These are phyloP conservation scores for Brienomyrus longianalis DNA, from an alignment of 2,113 vertebrate species.

Conservation along the genomic window DNA sequence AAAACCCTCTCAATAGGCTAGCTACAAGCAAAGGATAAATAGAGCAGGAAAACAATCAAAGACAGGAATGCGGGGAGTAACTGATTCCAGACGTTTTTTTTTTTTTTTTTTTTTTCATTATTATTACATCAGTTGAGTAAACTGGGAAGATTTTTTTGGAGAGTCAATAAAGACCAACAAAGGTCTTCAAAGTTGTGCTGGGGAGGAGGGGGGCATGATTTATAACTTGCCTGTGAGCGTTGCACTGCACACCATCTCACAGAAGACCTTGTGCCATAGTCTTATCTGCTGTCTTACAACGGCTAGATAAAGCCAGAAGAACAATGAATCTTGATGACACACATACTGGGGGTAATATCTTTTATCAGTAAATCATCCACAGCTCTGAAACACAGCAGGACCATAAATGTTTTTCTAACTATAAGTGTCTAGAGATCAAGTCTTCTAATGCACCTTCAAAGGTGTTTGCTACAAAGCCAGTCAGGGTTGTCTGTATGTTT, in stretches of 20 bases:
- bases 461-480: background rate
- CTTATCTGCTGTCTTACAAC: background rate
- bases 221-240: slow-evolving; percentile 3
- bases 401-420: background rate
- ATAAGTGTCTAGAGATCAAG: background rate
- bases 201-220: background rate
- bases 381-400: background rate
- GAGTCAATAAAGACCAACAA: slow-evolving; percentile 14
- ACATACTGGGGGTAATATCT: background rate
- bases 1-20: background rate
- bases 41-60: slow-evolving; percentile 20
- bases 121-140: slow-evolving; percentile 22
- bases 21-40: slow-evolving; percentile 12
- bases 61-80: slow-evolving; percentile 11
- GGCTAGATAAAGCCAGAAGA: background rate
- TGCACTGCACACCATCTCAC: background rate
- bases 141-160: slow-evolving; percentile 8
- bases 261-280: background rate
- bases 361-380: slow-evolving; percentile 14
- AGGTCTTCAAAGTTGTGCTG: slow-evolving; percentile 12
- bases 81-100: slow-evolving; percentile 16
- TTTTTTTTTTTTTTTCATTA: background rate
- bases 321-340: background rate
- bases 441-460: background rate
- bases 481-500: background rate